Percentiles rank a stretch among this genome's conserved stretches.
phyloP scores from a whole-genome alignment of 1,140 invertebrate species.

The Cydia amplana region DNA sequence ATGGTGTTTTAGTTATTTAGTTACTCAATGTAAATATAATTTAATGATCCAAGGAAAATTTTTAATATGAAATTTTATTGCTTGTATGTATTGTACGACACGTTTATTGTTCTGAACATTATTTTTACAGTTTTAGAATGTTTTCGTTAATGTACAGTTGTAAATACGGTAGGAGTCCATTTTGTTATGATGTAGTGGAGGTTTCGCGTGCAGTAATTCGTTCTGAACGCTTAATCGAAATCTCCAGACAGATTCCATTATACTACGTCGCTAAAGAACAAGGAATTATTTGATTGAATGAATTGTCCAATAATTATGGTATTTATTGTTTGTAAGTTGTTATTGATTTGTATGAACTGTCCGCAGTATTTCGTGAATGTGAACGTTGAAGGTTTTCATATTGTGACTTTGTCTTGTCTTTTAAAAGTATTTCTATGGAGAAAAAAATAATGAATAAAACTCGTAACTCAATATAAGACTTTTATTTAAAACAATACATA shows the following conservation, averaged over 20 bases:
- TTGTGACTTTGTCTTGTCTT: slow-evolving; percentile 76
- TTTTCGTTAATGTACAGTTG: slow-evolving; percentile 78
- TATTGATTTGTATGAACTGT: slow-evolving; percentile 69
- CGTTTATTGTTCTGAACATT: slow-evolving; percentile 73
- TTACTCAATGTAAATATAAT: slow-evolving; percentile 76
- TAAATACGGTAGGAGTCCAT: slow-evolving; percentile 76
- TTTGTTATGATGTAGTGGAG: slow-evolving; percentile 62
- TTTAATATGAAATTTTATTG: slow-evolving; percentile 69
- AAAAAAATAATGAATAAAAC: slow-evolving; percentile 69
- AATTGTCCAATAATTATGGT: slow-evolving; percentile 72
- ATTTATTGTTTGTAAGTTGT: slow-evolving; percentile 77
- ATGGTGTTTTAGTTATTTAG: slow-evolving; percentile 72
- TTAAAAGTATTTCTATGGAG: slow-evolving; percentile 78
- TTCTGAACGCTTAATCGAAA: slow-evolving; percentile 30
- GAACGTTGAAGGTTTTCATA: slow-evolving; percentile 72
- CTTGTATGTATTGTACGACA: slow-evolving; percentile 53
- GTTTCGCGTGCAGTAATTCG: background rate
- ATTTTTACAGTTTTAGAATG: slow-evolving; percentile 62
- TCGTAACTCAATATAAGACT: slow-evolving; percentile 61
- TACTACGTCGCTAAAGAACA: slow-evolving; percentile 42
- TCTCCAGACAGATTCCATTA: slow-evolving; percentile 35
- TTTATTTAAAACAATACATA: slow-evolving; percentile 51
- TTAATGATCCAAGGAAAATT: slow-evolving; percentile 65
- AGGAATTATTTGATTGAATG: slow-evolving; percentile 68
- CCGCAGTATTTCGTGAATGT: slow-evolving; percentile 70